phyloP scores from a whole-genome alignment of 1,140 invertebrate genomes.

The Drosophila tropicalis region DNA sequence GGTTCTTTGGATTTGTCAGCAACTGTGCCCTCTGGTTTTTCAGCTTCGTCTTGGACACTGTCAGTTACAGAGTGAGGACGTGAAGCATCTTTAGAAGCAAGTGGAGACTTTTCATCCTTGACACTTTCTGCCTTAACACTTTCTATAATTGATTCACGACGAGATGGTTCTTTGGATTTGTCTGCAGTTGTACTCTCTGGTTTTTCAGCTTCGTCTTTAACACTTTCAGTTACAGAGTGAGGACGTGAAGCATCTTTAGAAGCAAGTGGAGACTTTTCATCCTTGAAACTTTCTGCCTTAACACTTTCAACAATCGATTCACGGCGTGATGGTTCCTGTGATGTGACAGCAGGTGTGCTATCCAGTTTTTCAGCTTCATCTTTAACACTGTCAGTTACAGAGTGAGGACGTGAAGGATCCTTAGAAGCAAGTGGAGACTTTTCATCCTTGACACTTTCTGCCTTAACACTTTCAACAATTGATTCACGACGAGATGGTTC shows the following conservation, averaged over 20 bases:
- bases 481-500: slow-evolving; percentile 24
- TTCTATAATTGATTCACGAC: slow-evolving; percentile 42
- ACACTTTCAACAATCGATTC: not conserved
- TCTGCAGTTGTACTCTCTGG: not conserved
- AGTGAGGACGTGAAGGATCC: slow-evolving; percentile 41
- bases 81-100: slow-evolving; percentile 32
- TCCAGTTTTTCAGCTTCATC: slow-evolving; percentile 7
- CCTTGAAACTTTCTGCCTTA: slow-evolving; percentile 32
- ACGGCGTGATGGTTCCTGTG: slow-evolving; percentile 31
- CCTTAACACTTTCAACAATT: too few species aligned
- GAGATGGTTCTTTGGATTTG: slow-evolving; percentile 3
- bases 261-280: slow-evolving; percentile 37
- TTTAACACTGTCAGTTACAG: slow-evolving; percentile 30
- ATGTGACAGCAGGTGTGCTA: not conserved
- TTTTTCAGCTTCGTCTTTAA: slow-evolving; percentile 31
- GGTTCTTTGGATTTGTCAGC: slow-evolving; percentile 8
- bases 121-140: slow-evolving; percentile 31
- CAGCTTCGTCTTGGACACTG: slow-evolving; percentile 29
- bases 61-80: slow-evolving; percentile 35
- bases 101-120: slow-evolving; percentile 30
- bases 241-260: slow-evolving; percentile 46
- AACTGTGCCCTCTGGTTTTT: not conserved
- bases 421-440: slow-evolving; percentile 36
- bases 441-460: slow-evolving; percentile 5
- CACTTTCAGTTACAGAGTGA: slow-evolving; percentile 27